Evolutionary conservation across 35 echinoderm and acorn worm species (phyloP).

Genomic region (Nesometra sesokonis): DNA sequence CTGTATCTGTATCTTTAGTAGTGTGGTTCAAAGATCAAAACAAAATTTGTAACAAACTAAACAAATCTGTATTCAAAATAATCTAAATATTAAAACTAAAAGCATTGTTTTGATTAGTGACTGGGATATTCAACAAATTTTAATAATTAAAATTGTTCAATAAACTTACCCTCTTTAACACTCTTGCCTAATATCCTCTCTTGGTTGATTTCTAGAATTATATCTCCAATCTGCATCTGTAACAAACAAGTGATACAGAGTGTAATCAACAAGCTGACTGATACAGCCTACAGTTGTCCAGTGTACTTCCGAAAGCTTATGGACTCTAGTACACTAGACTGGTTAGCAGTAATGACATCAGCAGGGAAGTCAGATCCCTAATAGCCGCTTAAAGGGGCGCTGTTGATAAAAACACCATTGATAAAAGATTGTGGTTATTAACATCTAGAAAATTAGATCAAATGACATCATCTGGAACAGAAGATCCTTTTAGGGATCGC

Average conservation of each 20-base stretch:
- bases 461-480: no score
- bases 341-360: neutral
- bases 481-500: no score
- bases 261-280: neutral
- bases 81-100: no score
- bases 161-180: neutral
- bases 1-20: no score
- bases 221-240: neutral
- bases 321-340: neutral
- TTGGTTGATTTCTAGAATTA: neutral
- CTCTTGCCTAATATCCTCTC: neutral
- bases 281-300: neutral
- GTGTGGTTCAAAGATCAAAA: no score
- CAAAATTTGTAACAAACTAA: no score
- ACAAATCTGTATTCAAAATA: no score
- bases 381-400: neutral
- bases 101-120: no score
- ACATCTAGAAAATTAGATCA: no score
- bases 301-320: neutral
- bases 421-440: no score
- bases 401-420: neutral
- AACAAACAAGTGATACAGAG: neutral
- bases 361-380: neutral
- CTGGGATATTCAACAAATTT: no score
- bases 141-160: no score